A percentile compares a stretch with the other conserved stretches of the same genome.
Conservation (phyloP, 2,113 vertebrate species). For the Muscicapa adusta region DNA sequence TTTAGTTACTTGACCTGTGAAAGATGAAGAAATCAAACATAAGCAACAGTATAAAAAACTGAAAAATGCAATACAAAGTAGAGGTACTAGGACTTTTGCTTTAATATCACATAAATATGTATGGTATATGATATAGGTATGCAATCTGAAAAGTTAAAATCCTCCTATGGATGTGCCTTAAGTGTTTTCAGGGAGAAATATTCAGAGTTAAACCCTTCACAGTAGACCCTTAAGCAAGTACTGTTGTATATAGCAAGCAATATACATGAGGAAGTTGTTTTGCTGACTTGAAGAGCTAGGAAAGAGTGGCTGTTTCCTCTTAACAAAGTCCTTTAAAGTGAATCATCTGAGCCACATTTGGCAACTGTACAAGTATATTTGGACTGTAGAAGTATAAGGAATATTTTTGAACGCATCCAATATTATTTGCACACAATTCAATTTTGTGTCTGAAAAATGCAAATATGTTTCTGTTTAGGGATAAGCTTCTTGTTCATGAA, state of each 20-base stretch:
- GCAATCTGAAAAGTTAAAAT: background rate
- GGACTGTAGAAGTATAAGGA: background rate
- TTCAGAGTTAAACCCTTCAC: background rate
- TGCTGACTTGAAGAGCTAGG: background rate
- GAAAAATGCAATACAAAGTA: background rate
- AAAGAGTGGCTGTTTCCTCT: background rate
- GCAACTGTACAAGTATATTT: background rate
- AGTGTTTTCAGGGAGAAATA: background rate
- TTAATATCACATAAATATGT: background rate
- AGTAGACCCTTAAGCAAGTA: background rate
- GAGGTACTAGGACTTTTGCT: background rate
- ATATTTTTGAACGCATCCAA: background rate
- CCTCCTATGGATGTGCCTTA: background rate
- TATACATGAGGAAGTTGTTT: background rate
- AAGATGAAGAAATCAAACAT: background rate
- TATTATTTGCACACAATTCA: background rate
- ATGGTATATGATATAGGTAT: background rate
- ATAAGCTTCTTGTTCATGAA: background rate
- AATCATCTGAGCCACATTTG: background rate
- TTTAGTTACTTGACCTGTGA: background rate
- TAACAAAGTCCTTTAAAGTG: background rate
- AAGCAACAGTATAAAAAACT: background rate
- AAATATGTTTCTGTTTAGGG: background rate
- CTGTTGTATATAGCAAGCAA: background rate
- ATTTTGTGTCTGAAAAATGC: background rate